These are phyloP conservation scores for Centrocercus urophasianus DNA, from an alignment of 2,113 vertebrate species.

Conservation along the genomic window DNA sequence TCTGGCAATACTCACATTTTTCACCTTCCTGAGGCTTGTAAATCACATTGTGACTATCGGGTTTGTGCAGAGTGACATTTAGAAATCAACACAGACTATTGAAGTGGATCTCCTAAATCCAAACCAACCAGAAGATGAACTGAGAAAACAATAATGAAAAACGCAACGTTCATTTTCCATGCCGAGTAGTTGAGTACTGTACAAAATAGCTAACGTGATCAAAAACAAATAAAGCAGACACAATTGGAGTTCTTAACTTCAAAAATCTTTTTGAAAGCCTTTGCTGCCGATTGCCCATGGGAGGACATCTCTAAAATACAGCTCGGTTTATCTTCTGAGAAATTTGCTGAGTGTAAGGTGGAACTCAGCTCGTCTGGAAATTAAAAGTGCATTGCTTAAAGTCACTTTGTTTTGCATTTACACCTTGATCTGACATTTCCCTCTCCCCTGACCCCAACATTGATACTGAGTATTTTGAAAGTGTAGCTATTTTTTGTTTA, in stretches of 20 bases:
- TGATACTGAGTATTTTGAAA: background rate
- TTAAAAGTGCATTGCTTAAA: background rate
- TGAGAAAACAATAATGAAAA: background rate
- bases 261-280: background rate
- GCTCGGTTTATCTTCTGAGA: background rate
- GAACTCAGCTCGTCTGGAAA: background rate
- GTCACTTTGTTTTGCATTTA: background rate
- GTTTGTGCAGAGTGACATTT: conserved; percentile 45
- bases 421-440: background rate
- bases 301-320: background rate
- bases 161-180: background rate
- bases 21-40: conserved; percentile 75
- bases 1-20: conserved; percentile 61
- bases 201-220: background rate
- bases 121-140: background rate
- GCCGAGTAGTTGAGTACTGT: background rate
- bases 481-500: background rate
- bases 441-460: accelerated
- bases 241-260: background rate
- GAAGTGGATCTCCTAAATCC: background rate
- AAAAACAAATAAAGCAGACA: background rate
- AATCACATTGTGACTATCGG: conserved; percentile 70
- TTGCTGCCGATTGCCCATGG: background rate
- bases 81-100: conserved; percentile 36
- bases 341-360: background rate